Evolutionary conservation across 2,113 vertebrate genomes (phyloP), one percentile per base, ranked within the genome.

Genomic region (Hippocampus zosterae): DNA sequence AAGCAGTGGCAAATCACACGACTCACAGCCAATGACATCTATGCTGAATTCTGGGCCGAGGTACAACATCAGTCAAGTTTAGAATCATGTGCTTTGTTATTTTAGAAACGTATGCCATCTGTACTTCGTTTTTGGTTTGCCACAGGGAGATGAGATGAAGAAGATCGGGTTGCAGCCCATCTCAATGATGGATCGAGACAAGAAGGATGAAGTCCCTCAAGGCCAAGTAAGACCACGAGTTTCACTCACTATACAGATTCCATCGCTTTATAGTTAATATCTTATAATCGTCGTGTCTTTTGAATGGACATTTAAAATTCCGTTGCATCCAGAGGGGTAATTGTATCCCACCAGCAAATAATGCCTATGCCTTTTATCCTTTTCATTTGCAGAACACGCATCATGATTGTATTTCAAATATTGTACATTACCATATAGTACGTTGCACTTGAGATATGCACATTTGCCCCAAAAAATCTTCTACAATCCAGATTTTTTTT

Each of bases 151-250:
- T 78, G 97, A 99, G 83, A 97, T 99, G 96, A 99, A 98, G 89
- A 98, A 98, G 87, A 89, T 96, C n/a, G 97, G 97, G 53, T 93
- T 97, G 68, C 95, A 98, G 23, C 97, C 97, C 1, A 98, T 98
- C 50, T 93, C 96, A 0, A 99, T 99, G 97, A 98, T 99, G 97
- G 97, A 99, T 92, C 90, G 97, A 90, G 96, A 98, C 83, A 99
- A 98, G 82, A 93, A 93, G 77, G 92, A 96, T 42, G 96, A 98
- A 84, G 93, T 99, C 78, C 97, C 97, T 16, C 95, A 98, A 88
- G 96, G 96, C 71, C 97, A 99, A 92, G 97, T 99, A 92, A 78
- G 80, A 84, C 41, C 33, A 29, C 18, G 19, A 53, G 18, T 53
- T 73, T 69, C 33, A 46, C 23, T 53, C 29, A 52, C 8, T 5